phyloP scores from a whole-genome alignment of 2,888 invertebrate genomes.

The Eurytoma californica region DNA sequence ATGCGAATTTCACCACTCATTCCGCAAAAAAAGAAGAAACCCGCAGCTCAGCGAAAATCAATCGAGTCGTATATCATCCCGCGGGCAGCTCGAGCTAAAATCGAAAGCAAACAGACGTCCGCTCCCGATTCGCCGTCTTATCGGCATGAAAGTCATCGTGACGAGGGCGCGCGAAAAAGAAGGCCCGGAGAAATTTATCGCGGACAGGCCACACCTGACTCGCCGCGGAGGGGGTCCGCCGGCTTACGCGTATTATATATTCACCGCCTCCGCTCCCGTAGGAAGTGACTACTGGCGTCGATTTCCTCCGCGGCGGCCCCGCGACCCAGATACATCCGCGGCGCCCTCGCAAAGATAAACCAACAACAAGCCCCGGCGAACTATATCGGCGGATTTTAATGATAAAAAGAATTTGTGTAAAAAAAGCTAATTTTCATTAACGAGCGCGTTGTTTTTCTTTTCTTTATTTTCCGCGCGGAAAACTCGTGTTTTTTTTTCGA shows the following conservation, averaged over 20 bases:
- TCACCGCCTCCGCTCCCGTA: slow-evolving; percentile 43
- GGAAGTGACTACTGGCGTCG: slow-evolving; percentile 48
- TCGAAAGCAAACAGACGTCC: neutral
- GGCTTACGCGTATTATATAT: neutral
- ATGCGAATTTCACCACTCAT: too few relatives aligned
- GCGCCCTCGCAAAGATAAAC: neutral
- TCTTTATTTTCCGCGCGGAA: too few relatives aligned
- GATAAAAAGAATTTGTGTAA: too few relatives aligned
- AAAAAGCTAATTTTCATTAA: too few relatives aligned
- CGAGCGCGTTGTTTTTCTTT: too few relatives aligned
- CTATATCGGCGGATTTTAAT: too few relatives aligned
- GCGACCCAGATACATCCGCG: slow-evolving; percentile 30
- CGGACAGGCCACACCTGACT: slow-evolving; percentile 18
- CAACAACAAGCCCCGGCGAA: neutral
- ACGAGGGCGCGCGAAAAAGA: neutral
- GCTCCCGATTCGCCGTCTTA: neutral
- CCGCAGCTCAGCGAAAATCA: too few relatives aligned
- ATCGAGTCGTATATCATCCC: too few relatives aligned
- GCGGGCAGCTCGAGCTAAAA: too few relatives aligned
- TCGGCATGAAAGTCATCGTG: neutral
- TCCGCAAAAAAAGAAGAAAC: too few relatives aligned
- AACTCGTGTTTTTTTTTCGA: too few relatives aligned
- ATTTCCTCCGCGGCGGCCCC: slow-evolving; percentile 28
- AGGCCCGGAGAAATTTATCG: slow-evolving; percentile 28
- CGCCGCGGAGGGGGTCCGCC: slow-evolving; percentile 17